Evolutionary conservation across 1,140 invertebrate genomes (phyloP).

Genomic region (Hyphantria cunea): DNA sequence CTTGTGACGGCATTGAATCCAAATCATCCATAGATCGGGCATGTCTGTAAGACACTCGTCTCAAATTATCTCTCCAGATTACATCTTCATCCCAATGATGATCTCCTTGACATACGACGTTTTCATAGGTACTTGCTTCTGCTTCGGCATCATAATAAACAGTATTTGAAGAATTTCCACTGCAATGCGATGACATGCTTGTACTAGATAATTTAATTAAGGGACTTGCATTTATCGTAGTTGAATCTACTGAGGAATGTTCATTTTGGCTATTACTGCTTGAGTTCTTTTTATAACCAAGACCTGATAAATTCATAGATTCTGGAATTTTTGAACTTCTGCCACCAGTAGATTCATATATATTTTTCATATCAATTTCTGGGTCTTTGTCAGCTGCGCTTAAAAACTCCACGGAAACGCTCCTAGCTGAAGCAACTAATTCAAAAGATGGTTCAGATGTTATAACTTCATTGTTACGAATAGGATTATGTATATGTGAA

Average conservation of each 20-base stretch:
- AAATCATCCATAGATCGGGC: constrained; percentile 91
- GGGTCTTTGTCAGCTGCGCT: constrained; percentile 86
- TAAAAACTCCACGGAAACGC: constrained; percentile 86
- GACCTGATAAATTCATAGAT: constrained; percentile 72
- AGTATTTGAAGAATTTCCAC: constrained; percentile 73
- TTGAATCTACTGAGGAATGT: constrained; percentile 47
- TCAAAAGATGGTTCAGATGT: constrained; percentile 78
- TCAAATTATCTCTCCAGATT: constrained; percentile 90
- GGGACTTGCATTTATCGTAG: constrained; percentile 42
- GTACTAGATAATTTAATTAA: constrained; percentile 59
- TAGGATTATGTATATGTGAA: constrained; percentile 90
- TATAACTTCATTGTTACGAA: constrained; percentile 77
- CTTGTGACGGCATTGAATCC: constrained; percentile 81
- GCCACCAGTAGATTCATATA: constrained; percentile 87
- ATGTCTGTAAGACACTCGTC: constrained; percentile 89
- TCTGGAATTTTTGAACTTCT: constrained; percentile 83
- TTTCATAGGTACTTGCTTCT: constrained; percentile 70
- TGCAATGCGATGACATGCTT: constrained; percentile 76
- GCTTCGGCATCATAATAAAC: constrained; percentile 77
- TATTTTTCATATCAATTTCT: constrained; percentile 88
- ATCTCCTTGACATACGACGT: constrained; percentile 82
- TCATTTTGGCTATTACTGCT: constrained; percentile 47
- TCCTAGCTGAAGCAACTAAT: constrained; percentile 84
- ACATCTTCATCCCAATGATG: constrained; percentile 92
- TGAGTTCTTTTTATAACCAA: constrained; percentile 79